Evolutionary conservation across 2,888 invertebrate genomes (phyloP).

Genomic region (Acleris laterana): DNA sequence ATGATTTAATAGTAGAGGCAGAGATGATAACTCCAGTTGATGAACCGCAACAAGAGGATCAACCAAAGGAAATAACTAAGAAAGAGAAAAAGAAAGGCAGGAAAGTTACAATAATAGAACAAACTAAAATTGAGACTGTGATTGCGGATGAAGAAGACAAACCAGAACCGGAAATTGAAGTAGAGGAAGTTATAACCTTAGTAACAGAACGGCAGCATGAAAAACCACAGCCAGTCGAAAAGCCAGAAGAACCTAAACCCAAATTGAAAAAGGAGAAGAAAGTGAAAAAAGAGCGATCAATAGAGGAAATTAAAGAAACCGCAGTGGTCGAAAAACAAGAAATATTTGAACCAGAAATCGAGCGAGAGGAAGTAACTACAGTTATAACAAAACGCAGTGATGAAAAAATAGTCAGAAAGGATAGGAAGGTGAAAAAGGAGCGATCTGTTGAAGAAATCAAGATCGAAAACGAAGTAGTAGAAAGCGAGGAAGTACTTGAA

Average conservation of each 20-base stretch:
- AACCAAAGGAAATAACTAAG: background rate
- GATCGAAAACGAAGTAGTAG: slow-evolving; percentile 1
- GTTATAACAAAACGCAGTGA: slow-evolving; percentile 5
- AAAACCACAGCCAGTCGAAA: background rate
- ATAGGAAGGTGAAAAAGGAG: slow-evolving; percentile 8
- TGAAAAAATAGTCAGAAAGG: background rate
- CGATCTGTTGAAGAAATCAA: slow-evolving; percentile 5
- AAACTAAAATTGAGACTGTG: slow-evolving; percentile 49
- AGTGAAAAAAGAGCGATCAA: slow-evolving; percentile 5
- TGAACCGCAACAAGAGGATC: background rate
- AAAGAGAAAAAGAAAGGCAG: slow-evolving; percentile 31
- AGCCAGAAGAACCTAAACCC: background rate
- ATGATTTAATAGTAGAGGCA: slow-evolving; percentile 44
- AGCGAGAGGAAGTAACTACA: slow-evolving; percentile 3
- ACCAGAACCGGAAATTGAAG: background rate
- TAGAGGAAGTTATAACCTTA: background rate
- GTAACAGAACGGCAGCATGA: background rate
- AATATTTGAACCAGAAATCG: slow-evolving; percentile 1
- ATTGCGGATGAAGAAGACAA: slow-evolving; percentile 53
- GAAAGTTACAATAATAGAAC: slow-evolving; percentile 56
- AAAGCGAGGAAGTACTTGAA: background rate
- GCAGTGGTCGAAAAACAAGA: background rate
- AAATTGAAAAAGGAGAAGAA: slow-evolving; percentile 1
- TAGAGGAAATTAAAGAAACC: slow-evolving; percentile 5
- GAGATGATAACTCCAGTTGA: no score